A percentile compares a stretch with the other conserved stretches of the same genome.
These are phyloP conservation scores for Drosophila diplacantha DNA, from an alignment of 2,888 invertebrate species.

Conservation along the genomic window DNA sequence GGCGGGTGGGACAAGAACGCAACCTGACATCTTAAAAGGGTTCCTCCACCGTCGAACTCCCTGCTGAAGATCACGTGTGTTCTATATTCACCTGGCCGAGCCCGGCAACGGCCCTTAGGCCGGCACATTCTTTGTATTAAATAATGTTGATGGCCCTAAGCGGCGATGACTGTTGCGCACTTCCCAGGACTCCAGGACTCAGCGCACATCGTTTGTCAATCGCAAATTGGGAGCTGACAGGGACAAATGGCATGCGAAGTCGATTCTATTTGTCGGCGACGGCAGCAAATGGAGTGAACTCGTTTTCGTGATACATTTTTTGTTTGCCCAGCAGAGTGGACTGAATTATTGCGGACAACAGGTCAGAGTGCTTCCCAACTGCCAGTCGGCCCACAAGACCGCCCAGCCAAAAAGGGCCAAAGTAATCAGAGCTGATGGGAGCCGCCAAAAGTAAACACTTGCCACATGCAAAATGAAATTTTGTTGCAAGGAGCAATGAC, in stretches of 20 bases:
- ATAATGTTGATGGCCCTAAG: slow-evolving; percentile 46
- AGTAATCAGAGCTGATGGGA: slow-evolving; percentile 53
- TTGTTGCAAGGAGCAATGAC: slow-evolving; percentile 47
- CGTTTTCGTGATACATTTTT: slow-evolving; percentile 34
- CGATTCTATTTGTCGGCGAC: slow-evolving; percentile 60
- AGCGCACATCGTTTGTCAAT: slow-evolving; percentile 65
- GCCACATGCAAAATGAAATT: slow-evolving; percentile 56
- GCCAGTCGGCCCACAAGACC: not conserved
- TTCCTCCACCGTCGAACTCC: slow-evolving; percentile 34
- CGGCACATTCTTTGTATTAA: slow-evolving; percentile 54
- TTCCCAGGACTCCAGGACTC: not conserved
- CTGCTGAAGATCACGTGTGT: slow-evolving; percentile 39
- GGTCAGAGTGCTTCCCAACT: slow-evolving; percentile 1
- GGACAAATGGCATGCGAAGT: slow-evolving; percentile 68
- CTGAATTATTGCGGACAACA: slow-evolving; percentile 20
- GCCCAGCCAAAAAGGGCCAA: slow-evolving; percentile 44
- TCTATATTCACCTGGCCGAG: slow-evolving; percentile 17
- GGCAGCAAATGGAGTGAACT: slow-evolving; percentile 65
- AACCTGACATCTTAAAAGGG: slow-evolving; percentile 71
- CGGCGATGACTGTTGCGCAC: slow-evolving; percentile 46
- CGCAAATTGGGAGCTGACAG: slow-evolving; percentile 65
- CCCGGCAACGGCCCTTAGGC: not conserved
- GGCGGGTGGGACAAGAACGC: slow-evolving; percentile 48
- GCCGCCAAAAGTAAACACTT: slow-evolving; percentile 28
- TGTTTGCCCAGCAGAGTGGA: slow-evolving; percentile 13